These are phyloP conservation scores for Suncus etruscus DNA, from an alignment of 2,113 vertebrate genomes.

Conservation along the genomic window DNA sequence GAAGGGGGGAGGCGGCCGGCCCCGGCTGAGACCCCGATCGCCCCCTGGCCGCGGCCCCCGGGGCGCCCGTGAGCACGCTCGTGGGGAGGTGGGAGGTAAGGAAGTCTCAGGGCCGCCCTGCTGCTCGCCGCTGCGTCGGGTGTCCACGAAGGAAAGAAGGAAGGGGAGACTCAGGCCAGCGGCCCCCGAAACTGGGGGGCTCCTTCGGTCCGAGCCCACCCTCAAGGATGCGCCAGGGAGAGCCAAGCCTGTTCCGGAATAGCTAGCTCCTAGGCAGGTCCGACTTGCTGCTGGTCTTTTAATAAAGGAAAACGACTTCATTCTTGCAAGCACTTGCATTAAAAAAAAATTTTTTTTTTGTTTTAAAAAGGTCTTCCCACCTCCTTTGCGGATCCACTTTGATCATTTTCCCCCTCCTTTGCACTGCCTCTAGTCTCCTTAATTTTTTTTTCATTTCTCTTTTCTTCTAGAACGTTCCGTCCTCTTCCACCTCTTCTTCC, in stretches of 20 bases:
- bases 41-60: neutral
- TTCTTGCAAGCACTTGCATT: neutral
- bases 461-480: constrained; percentile 65
- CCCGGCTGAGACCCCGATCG: neutral
- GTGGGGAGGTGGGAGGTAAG: neutral
- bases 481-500: constrained; percentile 36
- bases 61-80: too few relatives aligned
- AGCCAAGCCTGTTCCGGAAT: neutral
- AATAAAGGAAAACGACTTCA: neutral
- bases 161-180: too few relatives aligned
- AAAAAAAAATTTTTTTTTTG: neutral
- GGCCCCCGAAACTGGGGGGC: neutral
- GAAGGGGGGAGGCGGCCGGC: neutral
- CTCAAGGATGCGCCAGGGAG: neutral
- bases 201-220: neutral
- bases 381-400: neutral
- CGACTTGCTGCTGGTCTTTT: neutral
- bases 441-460: constrained; percentile 26
- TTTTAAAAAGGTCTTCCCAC: neutral
- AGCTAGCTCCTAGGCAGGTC: neutral
- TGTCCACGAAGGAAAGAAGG: neutral
- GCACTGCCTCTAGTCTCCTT: neutral
- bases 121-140: rapidly evolving
- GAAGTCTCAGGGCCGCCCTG: neutral
- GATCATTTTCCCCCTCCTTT: neutral